These are phyloP conservation scores for Phasia obesa DNA, from an alignment of 2,888 invertebrate species.

Conservation along the genomic window DNA sequence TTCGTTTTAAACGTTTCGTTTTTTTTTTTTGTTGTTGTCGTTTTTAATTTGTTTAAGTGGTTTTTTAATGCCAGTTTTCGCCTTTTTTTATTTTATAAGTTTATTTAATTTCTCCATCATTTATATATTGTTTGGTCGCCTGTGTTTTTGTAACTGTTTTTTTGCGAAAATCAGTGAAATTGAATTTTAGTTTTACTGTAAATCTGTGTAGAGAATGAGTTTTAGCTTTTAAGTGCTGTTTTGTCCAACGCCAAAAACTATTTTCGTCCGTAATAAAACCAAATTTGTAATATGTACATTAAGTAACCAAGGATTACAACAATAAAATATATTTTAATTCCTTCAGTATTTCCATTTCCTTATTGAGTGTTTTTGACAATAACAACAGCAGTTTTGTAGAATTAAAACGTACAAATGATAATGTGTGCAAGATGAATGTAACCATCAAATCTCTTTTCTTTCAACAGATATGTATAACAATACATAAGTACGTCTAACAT, in stretches of 20 bases:
- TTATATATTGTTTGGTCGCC: conserved; percentile 14
- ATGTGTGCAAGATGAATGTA: not conserved
- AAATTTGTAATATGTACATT: not conserved
- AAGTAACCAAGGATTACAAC: conserved; percentile 14
- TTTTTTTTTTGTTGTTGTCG: not conserved
- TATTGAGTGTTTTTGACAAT: conserved; percentile 39
- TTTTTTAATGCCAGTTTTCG: conserved; percentile 40
- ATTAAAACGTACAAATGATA: not conserved
- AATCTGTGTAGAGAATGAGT: not conserved
- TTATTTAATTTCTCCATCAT: conserved; percentile 20
- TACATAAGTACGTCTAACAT: not conserved
- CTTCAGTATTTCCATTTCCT: conserved; percentile 42
- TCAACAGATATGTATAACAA: not conserved
- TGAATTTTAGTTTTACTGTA: conserved; percentile 19
- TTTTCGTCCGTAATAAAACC: not conserved
- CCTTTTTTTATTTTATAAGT: not conserved
- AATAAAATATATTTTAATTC: conserved; percentile 30
- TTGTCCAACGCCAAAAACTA: conserved; percentile 11
- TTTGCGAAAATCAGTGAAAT: conserved; percentile 16
- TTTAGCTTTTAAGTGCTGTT: not conserved
- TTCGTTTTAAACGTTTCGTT: conserved; percentile 17
- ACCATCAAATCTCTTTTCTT: not conserved
- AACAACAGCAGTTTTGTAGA: not conserved
- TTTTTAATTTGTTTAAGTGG: conserved; percentile 42
- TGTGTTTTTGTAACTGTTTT: conserved; percentile 20